Evolutionary conservation across 2,797 vertebrate genomes (phyloP).

Genomic region (Brachyrhaphis roseni): DNA sequence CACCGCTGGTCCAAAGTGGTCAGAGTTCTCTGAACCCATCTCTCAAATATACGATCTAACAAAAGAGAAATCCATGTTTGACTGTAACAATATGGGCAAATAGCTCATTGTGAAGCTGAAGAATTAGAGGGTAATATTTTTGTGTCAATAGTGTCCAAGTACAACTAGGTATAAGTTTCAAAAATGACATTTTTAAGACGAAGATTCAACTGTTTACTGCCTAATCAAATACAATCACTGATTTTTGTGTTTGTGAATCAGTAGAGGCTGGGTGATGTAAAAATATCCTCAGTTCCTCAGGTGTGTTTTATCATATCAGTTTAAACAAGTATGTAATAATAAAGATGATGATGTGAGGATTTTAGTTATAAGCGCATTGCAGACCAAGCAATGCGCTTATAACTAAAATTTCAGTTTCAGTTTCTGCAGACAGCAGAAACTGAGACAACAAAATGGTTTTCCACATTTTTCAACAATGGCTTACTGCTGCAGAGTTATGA

Average conservation of each 20-base stretch:
- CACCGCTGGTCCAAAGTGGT: slow-evolving; percentile 57
- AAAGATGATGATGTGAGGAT: neutral
- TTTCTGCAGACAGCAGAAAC: neutral
- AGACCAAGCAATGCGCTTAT: no score
- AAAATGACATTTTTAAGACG: neutral
- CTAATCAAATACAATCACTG: neutral
- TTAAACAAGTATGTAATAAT: neutral
- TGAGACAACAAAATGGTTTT: neutral
- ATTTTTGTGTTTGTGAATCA: neutral
- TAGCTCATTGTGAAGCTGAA: neutral
- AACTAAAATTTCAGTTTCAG: no score
- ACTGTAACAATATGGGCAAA: neutral
- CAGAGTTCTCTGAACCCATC: slow-evolving; percentile 74
- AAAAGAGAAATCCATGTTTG: slow-evolving; percentile 7
- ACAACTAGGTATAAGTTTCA: neutral
- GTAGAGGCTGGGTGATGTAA: no score
- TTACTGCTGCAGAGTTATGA: no score
- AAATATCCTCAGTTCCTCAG: no score
- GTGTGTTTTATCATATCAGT: neutral
- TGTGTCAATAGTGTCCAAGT: neutral
- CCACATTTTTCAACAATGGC: neutral
- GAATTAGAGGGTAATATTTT: neutral
- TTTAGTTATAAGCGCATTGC: neutral
- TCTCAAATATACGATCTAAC: slow-evolving; percentile 48
- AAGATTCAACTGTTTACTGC: neutral